Base-by-base conservation (phyloP, 23 tunicate species). In the Clavelina lepadiformis region DNA sequence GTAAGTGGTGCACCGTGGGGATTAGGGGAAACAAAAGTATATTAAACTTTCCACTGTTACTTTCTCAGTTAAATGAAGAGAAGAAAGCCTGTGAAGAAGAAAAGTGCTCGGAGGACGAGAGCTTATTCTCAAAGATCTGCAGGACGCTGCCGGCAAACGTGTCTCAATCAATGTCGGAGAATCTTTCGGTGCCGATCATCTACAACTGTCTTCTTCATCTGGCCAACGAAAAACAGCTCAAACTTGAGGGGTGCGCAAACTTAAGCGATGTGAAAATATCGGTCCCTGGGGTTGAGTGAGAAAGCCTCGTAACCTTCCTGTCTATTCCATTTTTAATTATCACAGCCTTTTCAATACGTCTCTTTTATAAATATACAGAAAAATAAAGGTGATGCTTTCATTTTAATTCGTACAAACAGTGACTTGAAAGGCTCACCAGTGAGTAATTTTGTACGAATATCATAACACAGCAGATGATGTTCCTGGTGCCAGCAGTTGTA, bases 391-490 rank as follows among this genome's bases (percentile, higher is more conserved):
- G n/a, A n/a, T n/a, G n/a, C n/a, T n/a, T n/a, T n/a, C n/a, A n/a
- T n/a, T n/a, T n/a, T n/a, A n/a, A n/a, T n/a, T n/a, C n/a, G n/a
- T n/a, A n/a, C n/a, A n/a, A n/a, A n/a, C 15, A 44, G 13, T 15
- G 49, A 53, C 24, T 11, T 53, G 21, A 53, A 13, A 13, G 18
- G 22, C 18, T 53, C 20, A 41, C 49, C 15, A 18, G 7, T 13
- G 21, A 53, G 22, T 11, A 53, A 13, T 53, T 13, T n/a, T n/a
- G 22, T 29, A 60, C 13, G 46, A 46, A 45, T 24, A 20, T 68
- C 46, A 89, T 35, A 89, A 57, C 11, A 89, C 97, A 28, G 97
- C 97, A 50, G 71, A 22, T 8, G 97, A 89, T 3, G 97, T 89
- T 27, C 97, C 97, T 27, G 61, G 53, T 0, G 97, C 97, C 55